These are phyloP conservation scores for Anthrax anthrax DNA, from an alignment of 2,888 invertebrate genomes.

Conservation along the genomic window DNA sequence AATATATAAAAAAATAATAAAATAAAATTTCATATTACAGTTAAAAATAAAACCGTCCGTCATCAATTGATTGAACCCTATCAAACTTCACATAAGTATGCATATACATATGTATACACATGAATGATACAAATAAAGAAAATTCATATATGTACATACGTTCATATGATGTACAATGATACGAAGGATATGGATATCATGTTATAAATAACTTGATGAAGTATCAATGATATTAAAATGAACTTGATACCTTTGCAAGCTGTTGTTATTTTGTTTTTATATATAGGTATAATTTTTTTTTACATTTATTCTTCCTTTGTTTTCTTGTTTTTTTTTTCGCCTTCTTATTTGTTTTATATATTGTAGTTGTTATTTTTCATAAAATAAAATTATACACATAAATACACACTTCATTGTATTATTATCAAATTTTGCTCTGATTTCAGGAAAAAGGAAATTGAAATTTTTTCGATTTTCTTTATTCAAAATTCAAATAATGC, in stretches of 20 bases:
- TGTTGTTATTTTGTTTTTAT: conserved; percentile 3
- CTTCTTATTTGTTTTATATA: too few species aligned
- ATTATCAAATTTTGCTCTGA: neutral
- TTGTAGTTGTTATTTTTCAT: too few species aligned
- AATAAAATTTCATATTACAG: neutral
- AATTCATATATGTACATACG: too few species aligned
- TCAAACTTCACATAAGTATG: neutral
- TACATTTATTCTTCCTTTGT: neutral
- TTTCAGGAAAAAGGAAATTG: conserved; percentile 9
- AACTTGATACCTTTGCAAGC: conserved; percentile 10
- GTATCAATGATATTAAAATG: conserved; percentile 9
- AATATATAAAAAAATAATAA: neutral
- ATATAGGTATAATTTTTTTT: neutral
- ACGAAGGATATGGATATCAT: conserved; percentile 11
- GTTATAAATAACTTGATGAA: conserved; percentile 7
- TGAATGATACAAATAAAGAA: too few species aligned
- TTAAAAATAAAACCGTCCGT: neutral
- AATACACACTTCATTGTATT: neutral
- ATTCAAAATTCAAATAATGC: neutral
- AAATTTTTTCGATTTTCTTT: neutral
- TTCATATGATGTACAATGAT: too few species aligned
- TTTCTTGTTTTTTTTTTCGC: neutral
- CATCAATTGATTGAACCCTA: conserved; percentile 6
- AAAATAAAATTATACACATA: too few species aligned
- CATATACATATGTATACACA: neutral